These are phyloP conservation scores for Atherinosoma microstoma DNA, from an alignment of 2,797 vertebrate genomes.

Conservation along the genomic window DNA sequence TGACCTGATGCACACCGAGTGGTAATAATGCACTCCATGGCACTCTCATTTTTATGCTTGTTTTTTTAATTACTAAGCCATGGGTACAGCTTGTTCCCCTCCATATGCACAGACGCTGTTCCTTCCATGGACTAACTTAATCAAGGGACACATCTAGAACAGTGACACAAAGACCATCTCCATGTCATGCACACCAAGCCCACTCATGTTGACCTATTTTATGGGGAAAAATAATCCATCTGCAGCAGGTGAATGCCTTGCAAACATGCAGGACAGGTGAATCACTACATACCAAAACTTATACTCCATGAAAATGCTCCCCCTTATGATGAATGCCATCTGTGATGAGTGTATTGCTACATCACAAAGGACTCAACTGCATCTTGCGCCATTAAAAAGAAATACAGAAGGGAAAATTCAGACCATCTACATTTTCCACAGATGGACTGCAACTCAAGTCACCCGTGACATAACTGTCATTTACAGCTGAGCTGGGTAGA, in stretches of 20 bases:
- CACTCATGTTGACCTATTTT: constrained; percentile 58
- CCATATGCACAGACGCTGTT: constrained; percentile 67
- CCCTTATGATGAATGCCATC: neutral
- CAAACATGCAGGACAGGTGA: constrained; percentile 6
- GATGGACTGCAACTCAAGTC: constrained; percentile 75
- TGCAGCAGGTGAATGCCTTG: constrained; percentile 9
- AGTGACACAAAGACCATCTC: constrained; percentile 62
- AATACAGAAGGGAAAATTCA: constrained; percentile 43
- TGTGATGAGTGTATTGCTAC: neutral
- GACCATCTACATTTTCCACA: constrained; percentile 57
- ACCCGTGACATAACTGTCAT: constrained; percentile 76
- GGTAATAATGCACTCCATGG: constrained; percentile 52
- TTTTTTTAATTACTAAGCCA: constrained; percentile 75
- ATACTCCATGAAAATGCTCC: constrained; percentile 1
- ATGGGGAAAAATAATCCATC: constrained; percentile 15
- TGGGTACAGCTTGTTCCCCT: constrained; percentile 80
- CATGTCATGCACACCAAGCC: constrained; percentile 60
- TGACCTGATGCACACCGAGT: constrained; percentile 64
- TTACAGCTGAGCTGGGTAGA: constrained; percentile 64
- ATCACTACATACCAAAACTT: constrained; percentile 17
- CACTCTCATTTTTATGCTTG: constrained; percentile 57
- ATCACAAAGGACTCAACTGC: neutral
- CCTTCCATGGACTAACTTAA: constrained; percentile 74
- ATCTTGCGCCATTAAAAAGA: constrained; percentile 28
- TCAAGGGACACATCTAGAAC: constrained; percentile 72